Evolutionary conservation across 2,113 vertebrate species (phyloP).

Genomic region (Cyanoderma ruficeps): DNA sequence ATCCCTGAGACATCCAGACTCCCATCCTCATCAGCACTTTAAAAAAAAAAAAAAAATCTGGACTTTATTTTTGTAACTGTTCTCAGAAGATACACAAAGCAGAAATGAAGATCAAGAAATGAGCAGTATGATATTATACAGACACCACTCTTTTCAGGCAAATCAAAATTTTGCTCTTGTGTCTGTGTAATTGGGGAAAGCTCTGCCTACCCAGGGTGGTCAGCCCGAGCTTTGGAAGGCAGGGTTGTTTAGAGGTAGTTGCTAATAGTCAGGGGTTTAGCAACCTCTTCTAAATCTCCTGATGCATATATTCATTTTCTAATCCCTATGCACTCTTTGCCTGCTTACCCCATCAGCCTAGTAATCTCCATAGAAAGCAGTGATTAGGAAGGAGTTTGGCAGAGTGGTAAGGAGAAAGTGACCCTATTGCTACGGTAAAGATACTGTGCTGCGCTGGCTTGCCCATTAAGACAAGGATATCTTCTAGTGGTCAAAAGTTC

Average conservation of each 20-base stretch:
- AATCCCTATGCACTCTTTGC: neutral
- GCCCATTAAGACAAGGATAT: neutral
- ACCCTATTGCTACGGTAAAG: neutral
- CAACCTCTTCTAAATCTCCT: neutral
- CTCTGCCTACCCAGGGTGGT: neutral
- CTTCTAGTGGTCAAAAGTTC: neutral
- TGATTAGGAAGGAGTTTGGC: neutral
- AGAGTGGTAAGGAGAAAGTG: neutral
- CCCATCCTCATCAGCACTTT: neutral
- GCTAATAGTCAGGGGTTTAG: neutral
- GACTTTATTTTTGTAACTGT: constrained; percentile 37
- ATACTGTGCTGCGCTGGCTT: neutral
- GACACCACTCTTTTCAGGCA: neutral
- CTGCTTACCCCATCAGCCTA: neutral
- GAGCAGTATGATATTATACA: neutral
- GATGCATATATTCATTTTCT: neutral
- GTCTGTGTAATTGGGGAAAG: neutral
- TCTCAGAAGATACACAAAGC: constrained; percentile 28
- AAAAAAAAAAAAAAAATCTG: neutral
- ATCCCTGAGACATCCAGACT: constrained; percentile 45
- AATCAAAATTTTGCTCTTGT: neutral
- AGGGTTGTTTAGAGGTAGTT: neutral
- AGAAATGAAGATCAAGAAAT: constrained; percentile 3
- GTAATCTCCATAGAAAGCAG: neutral
- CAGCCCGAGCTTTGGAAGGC: fast-evolving